Conservation (phyloP, 2,797 vertebrate species). For the Bryconaethiops microstoma region DNA sequence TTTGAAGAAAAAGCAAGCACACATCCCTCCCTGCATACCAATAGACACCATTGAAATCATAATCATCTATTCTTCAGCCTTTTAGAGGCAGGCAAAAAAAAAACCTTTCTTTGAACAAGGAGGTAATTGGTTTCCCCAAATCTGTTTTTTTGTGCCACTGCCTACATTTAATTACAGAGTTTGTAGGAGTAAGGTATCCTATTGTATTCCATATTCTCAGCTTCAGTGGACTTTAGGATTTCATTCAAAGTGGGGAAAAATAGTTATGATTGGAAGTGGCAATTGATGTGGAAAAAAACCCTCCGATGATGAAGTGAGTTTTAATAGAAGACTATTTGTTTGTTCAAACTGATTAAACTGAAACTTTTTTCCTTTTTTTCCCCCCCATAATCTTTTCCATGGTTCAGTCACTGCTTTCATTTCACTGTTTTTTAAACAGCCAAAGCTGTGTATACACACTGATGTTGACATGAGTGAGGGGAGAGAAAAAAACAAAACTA, state of each 20-base stretch:
- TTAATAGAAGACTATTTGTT: constrained; percentile 34
- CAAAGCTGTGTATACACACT: neutral
- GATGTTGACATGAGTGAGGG: constrained; percentile 6
- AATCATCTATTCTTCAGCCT: constrained; percentile 61
- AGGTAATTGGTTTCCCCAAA: constrained; percentile 63
- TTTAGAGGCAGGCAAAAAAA: constrained; percentile 34
- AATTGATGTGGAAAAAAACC: constrained; percentile 23
- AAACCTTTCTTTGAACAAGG: constrained; percentile 56
- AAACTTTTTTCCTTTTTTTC: constrained; percentile 13
- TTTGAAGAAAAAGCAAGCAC: constrained; percentile 51
- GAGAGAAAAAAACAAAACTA: neutral
- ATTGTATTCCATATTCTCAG: constrained; percentile 45
- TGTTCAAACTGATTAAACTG: constrained; percentile 30
- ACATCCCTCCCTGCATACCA: constrained; percentile 47
- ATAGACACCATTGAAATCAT: constrained; percentile 59
- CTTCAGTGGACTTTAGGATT: constrained; percentile 47
- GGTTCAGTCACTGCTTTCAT: neutral
- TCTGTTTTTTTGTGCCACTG: constrained; percentile 59
- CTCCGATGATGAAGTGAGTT: constrained; percentile 14
- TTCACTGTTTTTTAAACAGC: neutral
- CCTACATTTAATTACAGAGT: constrained; percentile 61
- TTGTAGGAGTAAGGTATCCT: constrained; percentile 49
- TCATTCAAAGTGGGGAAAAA: constrained; percentile 45
- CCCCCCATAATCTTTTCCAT: neutral
- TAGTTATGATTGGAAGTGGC: constrained; percentile 22